phyloP scores from a whole-genome alignment of 92 coral and sea anemone species.

The Zoanthus sansibaricus region DNA sequence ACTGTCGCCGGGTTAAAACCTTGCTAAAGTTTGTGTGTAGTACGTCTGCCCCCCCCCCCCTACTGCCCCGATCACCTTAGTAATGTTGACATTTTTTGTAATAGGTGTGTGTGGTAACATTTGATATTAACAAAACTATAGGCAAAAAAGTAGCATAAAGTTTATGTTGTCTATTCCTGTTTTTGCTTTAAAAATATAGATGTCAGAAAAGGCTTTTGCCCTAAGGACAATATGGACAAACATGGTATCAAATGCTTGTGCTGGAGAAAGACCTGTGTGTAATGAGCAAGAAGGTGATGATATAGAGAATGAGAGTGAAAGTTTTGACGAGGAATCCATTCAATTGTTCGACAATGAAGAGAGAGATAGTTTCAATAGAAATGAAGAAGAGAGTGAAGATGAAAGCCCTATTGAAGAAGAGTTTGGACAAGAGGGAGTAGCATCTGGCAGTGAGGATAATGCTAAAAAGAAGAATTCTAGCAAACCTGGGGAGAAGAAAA shows the following conservation, averaged over 20 bases:
- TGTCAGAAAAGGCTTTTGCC: slow-evolving; percentile 4
- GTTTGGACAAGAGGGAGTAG: slow-evolving; percentile 19
- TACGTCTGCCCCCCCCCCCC: too few relatives aligned
- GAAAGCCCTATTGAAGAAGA: background rate
- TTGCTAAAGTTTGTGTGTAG: too few relatives aligned
- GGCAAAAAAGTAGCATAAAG: slow-evolving; percentile 4
- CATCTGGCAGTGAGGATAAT: slow-evolving; percentile 18
- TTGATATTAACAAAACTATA: background rate
- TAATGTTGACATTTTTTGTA: background rate
- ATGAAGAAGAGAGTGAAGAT: background rate
- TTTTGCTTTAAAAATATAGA: background rate
- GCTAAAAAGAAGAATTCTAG: slow-evolving; percentile 17
- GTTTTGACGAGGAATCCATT: background rate
- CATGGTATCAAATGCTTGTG: slow-evolving; percentile 6
- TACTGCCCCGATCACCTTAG: too few relatives aligned
- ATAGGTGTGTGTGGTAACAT: background rate
- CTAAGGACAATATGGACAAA: background rate
- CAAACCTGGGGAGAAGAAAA: slow-evolving; percentile 13
- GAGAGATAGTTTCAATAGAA: background rate
- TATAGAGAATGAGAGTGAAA: background rate
- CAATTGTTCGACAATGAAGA: background rate
- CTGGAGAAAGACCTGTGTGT: background rate
- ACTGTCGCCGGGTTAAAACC: too few relatives aligned
- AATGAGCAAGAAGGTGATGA: background rate
- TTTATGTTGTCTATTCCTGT: background rate